These are phyloP conservation scores for Pandion haliaetus DNA, from an alignment of 2,113 vertebrate species.

Conservation along the genomic window DNA sequence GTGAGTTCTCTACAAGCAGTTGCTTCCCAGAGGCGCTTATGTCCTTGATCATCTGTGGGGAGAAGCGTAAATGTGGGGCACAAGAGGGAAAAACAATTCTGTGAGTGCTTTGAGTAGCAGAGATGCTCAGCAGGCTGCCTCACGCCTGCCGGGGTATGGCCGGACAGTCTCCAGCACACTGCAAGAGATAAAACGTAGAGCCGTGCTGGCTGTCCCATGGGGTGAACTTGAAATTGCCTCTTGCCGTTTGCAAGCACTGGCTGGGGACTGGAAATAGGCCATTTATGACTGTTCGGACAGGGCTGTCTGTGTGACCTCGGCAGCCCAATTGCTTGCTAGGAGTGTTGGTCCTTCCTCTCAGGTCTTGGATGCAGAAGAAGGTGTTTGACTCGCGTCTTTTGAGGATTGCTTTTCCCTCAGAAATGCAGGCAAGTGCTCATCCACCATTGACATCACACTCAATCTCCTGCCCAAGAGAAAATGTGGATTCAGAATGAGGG, in stretches of 20 bases:
- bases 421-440: background rate
- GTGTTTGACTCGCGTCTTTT: background rate
- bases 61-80: background rate
- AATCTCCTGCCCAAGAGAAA: background rate
- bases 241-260: background rate
- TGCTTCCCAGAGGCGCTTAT: background rate
- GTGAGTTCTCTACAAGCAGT: background rate
- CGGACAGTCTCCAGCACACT: fast-evolving
- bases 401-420: background rate
- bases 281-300: fast-evolving
- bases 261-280: background rate
- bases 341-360: background rate
- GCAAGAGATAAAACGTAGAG: background rate
- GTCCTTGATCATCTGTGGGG: background rate
- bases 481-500: background rate
- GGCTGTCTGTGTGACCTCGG: background rate
- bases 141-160: background rate
- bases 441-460: background rate
- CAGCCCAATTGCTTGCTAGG: background rate
- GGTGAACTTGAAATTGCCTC: background rate
- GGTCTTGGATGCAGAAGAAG: background rate
- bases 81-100: background rate
- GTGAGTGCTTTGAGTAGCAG: background rate
- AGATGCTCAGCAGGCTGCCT: background rate
- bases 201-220: fast-evolving